These are phyloP conservation scores for Dinomys branickii DNA, from an alignment of 2,113 vertebrate genomes.

Conservation along the genomic window DNA sequence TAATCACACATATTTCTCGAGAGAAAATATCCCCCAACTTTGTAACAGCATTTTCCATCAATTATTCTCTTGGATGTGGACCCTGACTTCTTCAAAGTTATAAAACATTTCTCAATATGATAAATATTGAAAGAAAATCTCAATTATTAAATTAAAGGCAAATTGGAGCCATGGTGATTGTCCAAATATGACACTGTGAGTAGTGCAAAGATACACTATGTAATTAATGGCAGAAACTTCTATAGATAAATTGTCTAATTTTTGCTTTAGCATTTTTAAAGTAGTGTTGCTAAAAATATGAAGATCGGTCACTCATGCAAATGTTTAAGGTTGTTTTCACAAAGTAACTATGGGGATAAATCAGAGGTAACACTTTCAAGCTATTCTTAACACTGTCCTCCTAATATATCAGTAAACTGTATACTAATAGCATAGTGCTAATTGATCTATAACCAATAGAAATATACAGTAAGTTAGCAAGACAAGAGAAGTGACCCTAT, in stretches of 20 bases:
- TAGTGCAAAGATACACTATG: neutral
- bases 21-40: neutral
- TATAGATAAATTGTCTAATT: neutral
- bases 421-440: neutral
- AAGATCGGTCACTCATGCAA: neutral
- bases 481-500: neutral
- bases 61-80: neutral
- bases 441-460: slow-evolving; percentile 5
- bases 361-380: neutral
- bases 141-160: neutral
- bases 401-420: neutral
- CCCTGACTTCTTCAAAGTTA: neutral
- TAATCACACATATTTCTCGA: neutral
- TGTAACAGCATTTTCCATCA: neutral
- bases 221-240: neutral
- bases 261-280: neutral
- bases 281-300: slow-evolving; percentile 18
- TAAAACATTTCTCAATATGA: neutral
- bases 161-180: neutral
- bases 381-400: neutral
- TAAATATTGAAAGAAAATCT: neutral
- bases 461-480: neutral
- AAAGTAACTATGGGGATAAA: neutral
- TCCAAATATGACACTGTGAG: neutral
- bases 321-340: neutral